Percentiles rank a stretch among this genome's conserved stretches.
Conservation (phyloP, 2,113 vertebrate genomes). For the Egretta garzetta region DNA sequence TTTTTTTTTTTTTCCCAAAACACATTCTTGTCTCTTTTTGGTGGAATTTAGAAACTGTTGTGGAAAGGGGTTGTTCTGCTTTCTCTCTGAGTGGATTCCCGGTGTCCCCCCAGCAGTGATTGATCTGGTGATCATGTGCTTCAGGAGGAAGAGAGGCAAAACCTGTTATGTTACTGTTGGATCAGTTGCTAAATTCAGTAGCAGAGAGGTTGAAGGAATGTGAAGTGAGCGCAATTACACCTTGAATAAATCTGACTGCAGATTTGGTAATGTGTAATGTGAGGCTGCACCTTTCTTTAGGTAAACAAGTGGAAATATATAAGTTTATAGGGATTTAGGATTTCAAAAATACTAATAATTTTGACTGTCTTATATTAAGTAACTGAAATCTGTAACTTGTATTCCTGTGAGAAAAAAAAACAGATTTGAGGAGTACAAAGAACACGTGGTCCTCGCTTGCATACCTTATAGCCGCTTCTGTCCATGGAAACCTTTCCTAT, state of each 20-base stretch:
- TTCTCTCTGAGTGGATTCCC: not conserved
- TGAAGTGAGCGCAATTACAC: not conserved
- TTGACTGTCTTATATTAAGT: not conserved
- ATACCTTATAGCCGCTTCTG: not conserved
- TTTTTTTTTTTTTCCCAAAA: not conserved
- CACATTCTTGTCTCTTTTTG: not conserved
- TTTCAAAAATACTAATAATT: not conserved
- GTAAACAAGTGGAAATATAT: rapidly evolving
- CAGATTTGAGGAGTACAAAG: not conserved
- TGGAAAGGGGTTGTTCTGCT: not conserved
- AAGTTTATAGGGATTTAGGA: not conserved
- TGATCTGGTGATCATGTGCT: not conserved
- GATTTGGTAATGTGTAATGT: not conserved
- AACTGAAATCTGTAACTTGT: not conserved
- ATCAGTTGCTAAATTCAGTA: not conserved
- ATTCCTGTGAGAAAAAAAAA: not conserved
- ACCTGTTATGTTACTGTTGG: not conserved
- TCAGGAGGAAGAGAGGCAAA: not conserved
- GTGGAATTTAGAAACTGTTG: not conserved
- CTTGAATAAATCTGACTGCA: not conserved
- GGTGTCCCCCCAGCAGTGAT: not conserved
- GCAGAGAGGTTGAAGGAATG: not conserved
- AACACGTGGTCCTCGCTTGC: not conserved
- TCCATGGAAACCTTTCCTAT: not conserved
- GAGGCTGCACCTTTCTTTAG: not conserved